Percentiles rank a stretch among this genome's conserved stretches.
Conservation (phyloP, 2,797 vertebrate genomes). For the Sebastes oblongus region DNA sequence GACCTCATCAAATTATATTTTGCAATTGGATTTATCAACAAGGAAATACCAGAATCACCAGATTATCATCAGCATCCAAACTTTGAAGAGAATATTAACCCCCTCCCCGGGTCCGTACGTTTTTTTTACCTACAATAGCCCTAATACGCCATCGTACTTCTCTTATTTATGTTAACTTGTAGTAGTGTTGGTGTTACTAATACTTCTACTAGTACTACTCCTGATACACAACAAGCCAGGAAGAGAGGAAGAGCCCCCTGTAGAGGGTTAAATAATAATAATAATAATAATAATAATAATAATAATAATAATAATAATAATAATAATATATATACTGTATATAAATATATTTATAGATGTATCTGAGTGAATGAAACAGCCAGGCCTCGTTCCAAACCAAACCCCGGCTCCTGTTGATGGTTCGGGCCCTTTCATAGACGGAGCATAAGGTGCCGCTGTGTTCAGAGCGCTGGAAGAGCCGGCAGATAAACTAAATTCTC, state of each 20-base stretch:
- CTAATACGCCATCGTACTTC: too few relatives aligned
- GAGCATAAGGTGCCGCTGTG: conserved; percentile 37
- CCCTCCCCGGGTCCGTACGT: too few relatives aligned
- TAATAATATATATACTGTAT: not conserved
- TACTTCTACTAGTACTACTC: too few relatives aligned
- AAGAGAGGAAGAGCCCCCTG: not conserved
- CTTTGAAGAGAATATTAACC: not conserved
- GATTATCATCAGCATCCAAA: not conserved
- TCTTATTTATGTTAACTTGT: too few relatives aligned
- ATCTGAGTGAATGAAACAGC: conserved; percentile 27
- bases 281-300: not conserved
- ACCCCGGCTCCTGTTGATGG: conserved; percentile 33
- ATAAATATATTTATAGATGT: not conserved
- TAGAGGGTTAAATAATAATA: not conserved
- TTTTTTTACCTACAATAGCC: too few relatives aligned
- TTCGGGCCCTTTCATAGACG: conserved; percentile 47
- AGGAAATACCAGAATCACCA: not conserved
- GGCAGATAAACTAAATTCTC: conserved; percentile 37
- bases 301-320: not conserved
- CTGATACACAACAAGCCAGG: too few relatives aligned
- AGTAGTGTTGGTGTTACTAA: too few relatives aligned
- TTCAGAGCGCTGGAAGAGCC: conserved; percentile 30
- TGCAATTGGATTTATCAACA: not conserved
- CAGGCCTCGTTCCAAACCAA: conserved; percentile 43
- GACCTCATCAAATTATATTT: not conserved